A percentile compares a stretch with the other conserved stretches of the same genome.
Evolutionary conservation across 2,888 invertebrate species (phyloP).

Genomic region (Hipparchia sbordonii): DNA sequence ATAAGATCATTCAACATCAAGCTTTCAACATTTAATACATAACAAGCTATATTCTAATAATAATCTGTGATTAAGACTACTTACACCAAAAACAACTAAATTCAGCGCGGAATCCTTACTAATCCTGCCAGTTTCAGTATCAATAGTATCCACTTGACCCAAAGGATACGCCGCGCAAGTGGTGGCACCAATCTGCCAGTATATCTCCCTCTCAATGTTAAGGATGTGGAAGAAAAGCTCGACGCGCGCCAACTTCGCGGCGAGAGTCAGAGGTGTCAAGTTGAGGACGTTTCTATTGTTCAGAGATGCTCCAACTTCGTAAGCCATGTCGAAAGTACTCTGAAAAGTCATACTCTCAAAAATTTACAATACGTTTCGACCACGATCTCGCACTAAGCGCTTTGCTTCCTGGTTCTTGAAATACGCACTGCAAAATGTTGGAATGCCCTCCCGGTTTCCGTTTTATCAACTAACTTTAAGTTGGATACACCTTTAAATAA

Average conservation of each 20-base stretch:
- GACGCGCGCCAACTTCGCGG: constrained; percentile 95
- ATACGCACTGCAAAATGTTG: too few relatives aligned
- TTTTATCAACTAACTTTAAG: too few relatives aligned
- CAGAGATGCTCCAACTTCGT: constrained; percentile 95
- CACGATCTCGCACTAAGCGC: too few relatives aligned
- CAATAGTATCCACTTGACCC: constrained; percentile 97
- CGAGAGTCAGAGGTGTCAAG: constrained; percentile 95
- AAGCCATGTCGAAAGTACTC: constrained; percentile 96
- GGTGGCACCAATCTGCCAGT: constrained; percentile 98
- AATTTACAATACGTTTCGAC: background rate
- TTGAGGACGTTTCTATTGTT: constrained; percentile 92
- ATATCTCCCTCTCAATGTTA: constrained; percentile 97
- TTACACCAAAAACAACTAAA: constrained; percentile 97
- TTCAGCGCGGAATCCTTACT: constrained; percentile 97
- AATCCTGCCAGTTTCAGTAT: constrained; percentile 94
- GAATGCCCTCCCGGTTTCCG: too few relatives aligned
- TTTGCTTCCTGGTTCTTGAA: too few relatives aligned
- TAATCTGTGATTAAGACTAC: constrained; percentile 45
- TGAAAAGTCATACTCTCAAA: constrained; percentile 53
- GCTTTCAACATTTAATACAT: background rate
- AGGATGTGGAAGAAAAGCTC: constrained; percentile 99
- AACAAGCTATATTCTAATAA: background rate
- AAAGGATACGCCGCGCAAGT: constrained; percentile 99
- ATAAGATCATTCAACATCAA: too few relatives aligned
- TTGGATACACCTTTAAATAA: too few relatives aligned